These are phyloP conservation scores for Rhinella marina DNA, from an alignment of 2,797 vertebrate species.

Conservation along the genomic window DNA sequence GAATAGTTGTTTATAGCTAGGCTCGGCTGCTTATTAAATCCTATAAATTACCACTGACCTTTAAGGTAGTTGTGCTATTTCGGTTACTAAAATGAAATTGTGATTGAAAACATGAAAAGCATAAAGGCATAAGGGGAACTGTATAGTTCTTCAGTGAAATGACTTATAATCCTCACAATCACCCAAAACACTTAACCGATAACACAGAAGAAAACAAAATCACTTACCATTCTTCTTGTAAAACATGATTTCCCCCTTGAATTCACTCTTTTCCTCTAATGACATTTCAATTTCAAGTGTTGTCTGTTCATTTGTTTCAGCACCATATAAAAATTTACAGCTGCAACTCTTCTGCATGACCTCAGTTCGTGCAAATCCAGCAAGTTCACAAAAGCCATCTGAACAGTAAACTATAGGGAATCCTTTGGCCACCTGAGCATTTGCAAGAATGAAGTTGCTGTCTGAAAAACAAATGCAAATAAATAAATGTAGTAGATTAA, in stretches of 20 bases:
- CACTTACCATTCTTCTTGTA: conserved; percentile 92
- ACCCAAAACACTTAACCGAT: conserved; percentile 34
- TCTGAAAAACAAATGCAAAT: conserved; percentile 77
- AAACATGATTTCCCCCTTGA: conserved; percentile 97
- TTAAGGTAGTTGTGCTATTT: conserved; percentile 36
- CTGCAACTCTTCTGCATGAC: conserved; percentile 99
- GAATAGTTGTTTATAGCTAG: conserved; percentile 41
- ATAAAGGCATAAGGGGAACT: neutral
- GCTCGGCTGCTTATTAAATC: neutral
- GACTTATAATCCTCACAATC: neutral
- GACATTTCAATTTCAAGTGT: conserved; percentile 90
- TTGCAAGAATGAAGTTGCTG: conserved; percentile 98
- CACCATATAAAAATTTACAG: conserved; percentile 93
- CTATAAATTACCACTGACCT: conserved; percentile 47
- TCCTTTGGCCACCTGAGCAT: conserved; percentile 94
- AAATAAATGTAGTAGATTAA: conserved; percentile 18
- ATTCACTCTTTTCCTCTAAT: conserved; percentile 91
- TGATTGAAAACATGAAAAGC: neutral
- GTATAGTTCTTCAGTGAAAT: conserved; percentile 23
- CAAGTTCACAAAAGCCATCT: conserved; percentile 98
- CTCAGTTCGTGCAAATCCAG: conserved; percentile 91
- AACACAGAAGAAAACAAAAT: conserved; percentile 55
- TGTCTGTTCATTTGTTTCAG: conserved; percentile 89
- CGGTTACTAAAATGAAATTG: conserved; percentile 1
- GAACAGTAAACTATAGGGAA: conserved; percentile 99